Percentiles rank a stretch among this genome's conserved stretches.
phyloP scores from a whole-genome alignment of 2,888 invertebrate species.

The Apotomis capreana region DNA sequence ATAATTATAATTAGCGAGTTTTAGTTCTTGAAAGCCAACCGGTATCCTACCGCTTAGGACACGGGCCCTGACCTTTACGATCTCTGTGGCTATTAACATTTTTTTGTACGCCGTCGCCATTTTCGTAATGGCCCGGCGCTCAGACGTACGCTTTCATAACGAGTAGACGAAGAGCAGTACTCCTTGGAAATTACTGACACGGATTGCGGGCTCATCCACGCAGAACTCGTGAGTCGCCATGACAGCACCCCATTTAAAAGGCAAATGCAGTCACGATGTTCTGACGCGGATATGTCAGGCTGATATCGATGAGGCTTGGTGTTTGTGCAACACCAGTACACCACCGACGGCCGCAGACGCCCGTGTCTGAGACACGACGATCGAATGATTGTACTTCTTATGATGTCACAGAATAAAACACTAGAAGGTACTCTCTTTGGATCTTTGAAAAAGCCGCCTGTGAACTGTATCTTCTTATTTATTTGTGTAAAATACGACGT shows the following conservation, averaged over 20 bases:
- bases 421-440: too few species aligned
- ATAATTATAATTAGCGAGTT: constrained; percentile 16
- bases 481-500: too few species aligned
- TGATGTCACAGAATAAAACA: too few species aligned
- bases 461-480: too few species aligned
- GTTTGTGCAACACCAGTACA: constrained; percentile 23
- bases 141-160: constrained; percentile 32
- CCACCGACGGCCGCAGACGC: not conserved
- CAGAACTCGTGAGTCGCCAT: constrained; percentile 72
- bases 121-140: constrained; percentile 27
- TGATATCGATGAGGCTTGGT: constrained; percentile 30
- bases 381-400: too few species aligned
- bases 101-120: constrained; percentile 31
- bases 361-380: too few species aligned
- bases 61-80: constrained; percentile 35
- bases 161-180: constrained; percentile 28
- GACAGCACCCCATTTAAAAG: constrained; percentile 73
- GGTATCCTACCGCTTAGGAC: constrained; percentile 30
- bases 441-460: too few species aligned
- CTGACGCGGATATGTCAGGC: constrained; percentile 44
- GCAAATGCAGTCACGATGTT: constrained; percentile 77
- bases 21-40: constrained; percentile 28
- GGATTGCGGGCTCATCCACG: constrained; percentile 69
- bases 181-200: constrained; percentile 66
- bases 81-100: constrained; percentile 34